A percentile compares a stretch with the other conserved stretches of the same genome.
These are phyloP conservation scores for Penelope pileata DNA, from an alignment of 2,113 vertebrate species.

Conservation along the genomic window DNA sequence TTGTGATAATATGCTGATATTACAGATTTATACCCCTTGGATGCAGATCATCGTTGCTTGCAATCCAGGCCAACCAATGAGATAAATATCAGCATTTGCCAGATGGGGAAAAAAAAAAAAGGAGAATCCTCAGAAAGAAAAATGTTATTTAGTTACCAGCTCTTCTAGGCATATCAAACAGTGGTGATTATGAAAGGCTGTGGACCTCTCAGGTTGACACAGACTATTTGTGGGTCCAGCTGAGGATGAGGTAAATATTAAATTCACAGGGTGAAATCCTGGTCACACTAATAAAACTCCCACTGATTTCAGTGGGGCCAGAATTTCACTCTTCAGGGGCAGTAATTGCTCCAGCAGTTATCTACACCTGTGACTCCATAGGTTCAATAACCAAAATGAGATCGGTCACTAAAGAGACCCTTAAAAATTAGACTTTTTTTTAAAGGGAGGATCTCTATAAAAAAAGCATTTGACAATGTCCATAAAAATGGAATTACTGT, in stretches of 20 bases:
- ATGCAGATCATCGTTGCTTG: not conserved
- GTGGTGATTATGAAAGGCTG: not conserved
- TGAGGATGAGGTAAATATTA: not conserved
- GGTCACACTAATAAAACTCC: not conserved
- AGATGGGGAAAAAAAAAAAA: not conserved
- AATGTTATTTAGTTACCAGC: not conserved
- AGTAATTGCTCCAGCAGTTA: not conserved
- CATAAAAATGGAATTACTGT: conserved; percentile 34
- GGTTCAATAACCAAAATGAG: not conserved
- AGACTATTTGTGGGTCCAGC: not conserved
- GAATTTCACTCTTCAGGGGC: not conserved
- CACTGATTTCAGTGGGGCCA: not conserved
- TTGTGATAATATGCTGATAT: conserved; percentile 6
- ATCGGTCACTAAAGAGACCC: not conserved
- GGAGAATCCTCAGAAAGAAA: not conserved
- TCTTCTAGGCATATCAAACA: not conserved
- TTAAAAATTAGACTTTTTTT: not conserved
- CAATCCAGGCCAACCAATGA: not conserved
- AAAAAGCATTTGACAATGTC: conserved; percentile 11
- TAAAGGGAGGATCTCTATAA: not conserved
- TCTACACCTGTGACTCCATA: not conserved
- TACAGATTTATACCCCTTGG: conserved; percentile 43
- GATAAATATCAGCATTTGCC: not conserved
- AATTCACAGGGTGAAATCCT: not conserved
- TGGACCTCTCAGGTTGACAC: not conserved